phyloP scores from a whole-genome alignment of 2,888 invertebrate genomes.

The Tanaodytes sp. region DNA sequence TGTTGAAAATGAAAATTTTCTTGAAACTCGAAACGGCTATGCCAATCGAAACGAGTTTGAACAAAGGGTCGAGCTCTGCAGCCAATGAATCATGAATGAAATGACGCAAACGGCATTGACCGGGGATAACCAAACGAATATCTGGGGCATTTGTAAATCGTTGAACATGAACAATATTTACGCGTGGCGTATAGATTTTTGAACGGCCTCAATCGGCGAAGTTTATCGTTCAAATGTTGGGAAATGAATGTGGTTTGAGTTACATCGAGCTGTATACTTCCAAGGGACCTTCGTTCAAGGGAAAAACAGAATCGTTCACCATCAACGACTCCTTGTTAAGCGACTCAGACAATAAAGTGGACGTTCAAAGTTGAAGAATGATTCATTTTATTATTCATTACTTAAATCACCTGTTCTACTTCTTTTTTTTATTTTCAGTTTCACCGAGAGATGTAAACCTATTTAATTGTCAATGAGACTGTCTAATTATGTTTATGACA shows the following conservation, averaged over 20 bases:
- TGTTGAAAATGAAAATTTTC: no score
- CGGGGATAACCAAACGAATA: slow-evolving; percentile 19
- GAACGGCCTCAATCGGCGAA: slow-evolving; percentile 9
- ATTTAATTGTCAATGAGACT: slow-evolving; percentile 10
- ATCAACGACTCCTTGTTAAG: neutral
- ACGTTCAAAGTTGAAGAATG: neutral
- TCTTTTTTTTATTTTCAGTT: no score
- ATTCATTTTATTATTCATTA: neutral
- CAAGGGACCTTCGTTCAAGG: slow-evolving; percentile 12
- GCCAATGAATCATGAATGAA: slow-evolving; percentile 16
- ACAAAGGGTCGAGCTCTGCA: neutral
- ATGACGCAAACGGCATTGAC: slow-evolving; percentile 22
- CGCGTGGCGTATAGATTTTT: slow-evolving; percentile 13
- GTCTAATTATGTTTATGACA: slow-evolving; percentile 28
- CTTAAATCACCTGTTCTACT: slow-evolving; percentile 7
- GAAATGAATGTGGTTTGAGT: slow-evolving; percentile 7
- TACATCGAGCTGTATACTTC: neutral
- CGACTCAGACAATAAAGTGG: neutral
- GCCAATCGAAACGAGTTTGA: neutral
- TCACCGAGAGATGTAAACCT: slow-evolving; percentile 1
- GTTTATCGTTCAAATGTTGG: slow-evolving; percentile 14
- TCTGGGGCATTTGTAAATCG: slow-evolving; percentile 17
- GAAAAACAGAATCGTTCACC: neutral
- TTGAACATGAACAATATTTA: slow-evolving; percentile 13
- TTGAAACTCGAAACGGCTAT: no score